Conservation (phyloP, 2,113 vertebrate species). For the Astur gentilis region DNA sequence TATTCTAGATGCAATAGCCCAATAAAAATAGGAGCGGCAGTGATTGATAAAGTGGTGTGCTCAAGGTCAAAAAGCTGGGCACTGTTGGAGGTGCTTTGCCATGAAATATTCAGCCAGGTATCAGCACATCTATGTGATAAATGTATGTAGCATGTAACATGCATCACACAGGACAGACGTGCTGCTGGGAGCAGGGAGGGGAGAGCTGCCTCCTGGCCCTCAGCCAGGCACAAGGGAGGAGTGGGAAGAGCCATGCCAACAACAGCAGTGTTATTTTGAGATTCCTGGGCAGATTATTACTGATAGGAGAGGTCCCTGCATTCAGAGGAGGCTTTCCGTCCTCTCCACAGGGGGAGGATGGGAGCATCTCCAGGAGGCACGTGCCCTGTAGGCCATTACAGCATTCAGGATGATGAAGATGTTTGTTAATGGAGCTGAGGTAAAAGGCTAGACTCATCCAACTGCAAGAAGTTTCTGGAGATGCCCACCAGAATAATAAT, state of each 20-base stretch:
- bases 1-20: background rate
- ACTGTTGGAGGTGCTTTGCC: background rate
- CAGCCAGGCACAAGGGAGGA: background rate
- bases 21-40: background rate
- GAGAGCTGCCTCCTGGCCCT: background rate
- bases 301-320: background rate
- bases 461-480: background rate
- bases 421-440: slow-evolving; percentile 7
- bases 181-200: background rate
- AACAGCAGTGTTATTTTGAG: background rate
- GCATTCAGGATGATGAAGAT: background rate
- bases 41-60: background rate
- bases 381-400: background rate
- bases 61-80: background rate
- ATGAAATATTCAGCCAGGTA: background rate
- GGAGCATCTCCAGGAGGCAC: background rate
- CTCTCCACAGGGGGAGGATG: rapidly evolving
- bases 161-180: background rate
- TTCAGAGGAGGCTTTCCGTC: background rate
- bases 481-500: slow-evolving; percentile 38
- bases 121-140: background rate
- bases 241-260: background rate
- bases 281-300: background rate
- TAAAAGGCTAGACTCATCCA: background rate
- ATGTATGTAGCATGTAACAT: background rate